These are phyloP conservation scores for Patiria pectinifera DNA, from an alignment of 53 echinoderm and acorn worm genomes.

Conservation along the genomic window DNA sequence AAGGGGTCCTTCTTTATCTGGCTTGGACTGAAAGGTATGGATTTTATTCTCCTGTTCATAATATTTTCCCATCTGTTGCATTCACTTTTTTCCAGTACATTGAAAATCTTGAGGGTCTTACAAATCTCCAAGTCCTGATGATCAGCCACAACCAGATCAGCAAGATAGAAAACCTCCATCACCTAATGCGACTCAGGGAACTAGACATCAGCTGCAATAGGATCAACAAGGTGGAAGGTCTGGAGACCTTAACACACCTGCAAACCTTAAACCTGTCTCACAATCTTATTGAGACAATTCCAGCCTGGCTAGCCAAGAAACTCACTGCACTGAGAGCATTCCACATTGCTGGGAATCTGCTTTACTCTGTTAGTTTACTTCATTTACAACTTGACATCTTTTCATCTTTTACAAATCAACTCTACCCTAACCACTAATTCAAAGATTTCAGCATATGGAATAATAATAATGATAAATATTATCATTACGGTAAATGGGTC, in stretches of 20 bases:
- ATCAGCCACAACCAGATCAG: constrained; percentile 92
- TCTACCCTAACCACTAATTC: too few relatives aligned
- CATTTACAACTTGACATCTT: too few relatives aligned
- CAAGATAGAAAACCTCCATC: constrained; percentile 81
- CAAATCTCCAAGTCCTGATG: constrained; percentile 77
- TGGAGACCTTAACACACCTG: constrained; percentile 85
- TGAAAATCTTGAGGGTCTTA: constrained; percentile 88
- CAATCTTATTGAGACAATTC: constrained; percentile 89
- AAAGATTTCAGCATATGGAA: too few relatives aligned
- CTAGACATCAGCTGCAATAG: constrained; percentile 92
- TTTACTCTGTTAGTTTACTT: constrained; percentile 81
- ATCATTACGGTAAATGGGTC: too few relatives aligned
- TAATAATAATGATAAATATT: too few relatives aligned
- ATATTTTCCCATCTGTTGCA: too few relatives aligned
- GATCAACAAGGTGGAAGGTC: constrained; percentile 83
- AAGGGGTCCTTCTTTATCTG: too few relatives aligned
- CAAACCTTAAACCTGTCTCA: constrained; percentile 85
- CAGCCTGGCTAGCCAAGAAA: constrained; percentile 90
- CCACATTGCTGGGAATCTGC: constrained; percentile 79
- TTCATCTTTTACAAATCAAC: too few relatives aligned
- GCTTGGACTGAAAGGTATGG: not conserved
- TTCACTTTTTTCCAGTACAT: constrained; percentile 72
- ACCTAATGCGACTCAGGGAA: constrained; percentile 80
- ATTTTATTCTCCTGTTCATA: not conserved
- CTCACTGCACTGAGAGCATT: constrained; percentile 79